Evolutionary conservation across 2,888 invertebrate genomes (phyloP), one percentile per base, ranked within the genome.

Genomic region (Ormyrus labotus): DNA sequence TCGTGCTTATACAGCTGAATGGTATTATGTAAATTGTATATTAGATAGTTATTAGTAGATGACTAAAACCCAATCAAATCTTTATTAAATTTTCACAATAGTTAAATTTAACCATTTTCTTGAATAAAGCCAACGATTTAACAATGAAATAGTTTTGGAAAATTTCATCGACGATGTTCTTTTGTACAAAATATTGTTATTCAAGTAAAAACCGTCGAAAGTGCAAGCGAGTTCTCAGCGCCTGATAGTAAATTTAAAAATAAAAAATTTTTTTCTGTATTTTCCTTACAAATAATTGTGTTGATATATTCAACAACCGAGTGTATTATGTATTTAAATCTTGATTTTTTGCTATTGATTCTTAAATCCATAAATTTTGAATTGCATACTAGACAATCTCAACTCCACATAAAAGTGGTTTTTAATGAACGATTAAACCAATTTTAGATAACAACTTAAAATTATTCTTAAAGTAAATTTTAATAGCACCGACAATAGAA

Each of bases 401-500:
- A n/a, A 61, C 63, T n/a, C 47, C 50, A 19, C 19, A 19, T 0
- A 47, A 68, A 47, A 45, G 68, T 61, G 70, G 70, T 48, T 64
- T 70, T 64, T 11, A 19, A 64, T 50, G 77, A 70, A 77, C 70
- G 57, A 77, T 70, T 70, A 47, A 77, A 63, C 64, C 57, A 19
- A 77, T 70, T 72, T 70, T 11, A 50, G 50, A 47, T 57, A 8
- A 70, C 61, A 67, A 58, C 55, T 2, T 64, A 57, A 6, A 69
- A 63, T 69, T 45, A 63, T 47, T 51, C 48, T 70, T 6, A 53
- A 70, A 64, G n/a, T 64, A 64, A 77, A 64, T 83, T 78, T 69
- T 76, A 81, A 81, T 81, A 82, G 83, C 84, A 83, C 83, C 82
- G 81, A 83, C 81, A 83, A 83, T 84, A 83, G 83, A 19, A 76